Base-by-base conservation (phyloP, 2,113 vertebrate species). In the Camelus bactrianus region DNA sequence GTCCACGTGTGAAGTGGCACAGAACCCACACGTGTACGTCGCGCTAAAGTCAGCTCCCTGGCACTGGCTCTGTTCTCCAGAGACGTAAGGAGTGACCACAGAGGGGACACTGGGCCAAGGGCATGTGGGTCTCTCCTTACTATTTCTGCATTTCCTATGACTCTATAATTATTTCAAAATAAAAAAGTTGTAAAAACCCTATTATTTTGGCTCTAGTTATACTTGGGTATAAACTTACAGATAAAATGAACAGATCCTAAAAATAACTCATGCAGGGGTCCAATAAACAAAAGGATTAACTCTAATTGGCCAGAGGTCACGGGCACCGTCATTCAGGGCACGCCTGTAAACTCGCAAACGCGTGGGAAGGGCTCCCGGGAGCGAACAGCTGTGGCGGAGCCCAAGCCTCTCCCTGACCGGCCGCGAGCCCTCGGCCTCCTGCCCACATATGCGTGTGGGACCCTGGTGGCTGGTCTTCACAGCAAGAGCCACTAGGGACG, bases 361-460 rank as follows among this genome's bases (percentile, higher is more conserved):
- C 14, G 28, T 0, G 54, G 22, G 5, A 35, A 62, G 0, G 20
- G 62, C n/a, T 28, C 50, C 32, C 24, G 30, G 0, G 30, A 30
- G 75, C 14, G 3, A 30, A 35, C 2, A 12, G 73, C 28, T 3
- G 38, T 1, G 9, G 48, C 0, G 1, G 46, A 60, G 60, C 35
- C 26, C n/a, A 46, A 2, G 76, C 1, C 5, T 3, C 4, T n/a
- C 12, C 6, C 22, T 1, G 6, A 12, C 4, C 7, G 17, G 38
- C 58, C 0, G 0, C 17, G 35, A n/a, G 26, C 16, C 14, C 48
- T 17, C 15, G 0, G 62, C 4, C 48, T 35, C 38, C 8, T 0
- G 4, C 3, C 30, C 0, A 1, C 1, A 2, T 11, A 16, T 5
- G 3, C 9, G 0, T 0, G 10, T 13, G 13, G 54, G 81, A 5